These are phyloP conservation scores for Plectrocnemia conspersa DNA, from an alignment of 1,140 invertebrate species.

Conservation along the genomic window DNA sequence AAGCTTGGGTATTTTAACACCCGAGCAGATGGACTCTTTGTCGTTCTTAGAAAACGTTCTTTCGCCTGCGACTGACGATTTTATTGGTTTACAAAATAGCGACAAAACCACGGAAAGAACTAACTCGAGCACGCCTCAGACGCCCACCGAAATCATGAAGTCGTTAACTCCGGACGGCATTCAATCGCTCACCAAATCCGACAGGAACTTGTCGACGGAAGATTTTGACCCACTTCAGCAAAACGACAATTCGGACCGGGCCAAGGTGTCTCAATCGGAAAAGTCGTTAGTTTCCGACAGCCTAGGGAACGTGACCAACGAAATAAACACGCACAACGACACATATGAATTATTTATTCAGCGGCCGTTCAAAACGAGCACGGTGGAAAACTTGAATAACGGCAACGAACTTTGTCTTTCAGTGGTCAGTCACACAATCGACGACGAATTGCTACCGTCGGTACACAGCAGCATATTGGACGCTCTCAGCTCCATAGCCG, in stretches of 20 bases:
- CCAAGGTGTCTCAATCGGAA: not conserved
- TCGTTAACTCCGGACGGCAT: conserved; percentile 30
- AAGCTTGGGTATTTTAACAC: conserved; percentile 77
- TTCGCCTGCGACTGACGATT: conserved; percentile 54
- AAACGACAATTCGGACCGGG: not conserved
- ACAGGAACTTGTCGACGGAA: conserved; percentile 1
- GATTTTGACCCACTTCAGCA: conserved; percentile 4
- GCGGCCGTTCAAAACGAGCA: conserved; percentile 29
- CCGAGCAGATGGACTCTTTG: conserved; percentile 79
- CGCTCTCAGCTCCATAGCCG: conserved; percentile 48
- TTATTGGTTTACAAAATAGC: conserved; percentile 36
- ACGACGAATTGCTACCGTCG: conserved; percentile 50
- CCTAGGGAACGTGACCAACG: not conserved
- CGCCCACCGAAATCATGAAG: conserved; percentile 47
- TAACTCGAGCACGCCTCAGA: conserved; percentile 37
- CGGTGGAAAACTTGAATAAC: conserved; percentile 32
- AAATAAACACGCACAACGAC: conserved; percentile 9
- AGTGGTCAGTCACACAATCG: conserved; percentile 31
- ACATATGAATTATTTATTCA: conserved; percentile 26
- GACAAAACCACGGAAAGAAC: conserved; percentile 32
- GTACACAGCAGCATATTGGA: conserved; percentile 52
- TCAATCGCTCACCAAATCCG: conserved; percentile 15
- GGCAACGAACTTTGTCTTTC: conserved; percentile 26
- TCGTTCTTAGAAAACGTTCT: conserved; percentile 55
- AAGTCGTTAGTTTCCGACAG: not conserved